Evolutionary conservation across 2,888 invertebrate species (phyloP), one percentile per base, ranked within the genome.

Genomic region (Sialis lutaria): DNA sequence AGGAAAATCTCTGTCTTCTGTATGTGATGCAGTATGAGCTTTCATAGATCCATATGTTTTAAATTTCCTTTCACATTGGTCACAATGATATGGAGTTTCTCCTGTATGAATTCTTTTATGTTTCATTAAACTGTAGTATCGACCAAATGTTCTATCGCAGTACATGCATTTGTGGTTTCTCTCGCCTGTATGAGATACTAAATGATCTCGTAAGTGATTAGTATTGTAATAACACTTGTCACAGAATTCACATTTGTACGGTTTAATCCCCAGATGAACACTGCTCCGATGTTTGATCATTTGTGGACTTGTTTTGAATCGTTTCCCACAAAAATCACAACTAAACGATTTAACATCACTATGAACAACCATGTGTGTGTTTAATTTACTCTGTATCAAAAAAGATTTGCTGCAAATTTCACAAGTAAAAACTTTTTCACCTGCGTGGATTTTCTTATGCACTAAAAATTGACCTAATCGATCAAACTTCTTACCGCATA

Each of bases 261-360:
- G 37, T 37, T 37, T 37, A 8, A 37, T 37, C 6, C 37, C 37
- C 7, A 37, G 7, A 37, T 37, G 37, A 8, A 37, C 37, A 37
- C 37, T 37, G 8, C 37, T 37, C 12, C 37, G 37, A 37, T 37
- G 37, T 37, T 37, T 37, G 6, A 37, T 6, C 37, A 37, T 37
- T 8, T 37, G 37, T 8, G n/a, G 37, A 37, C 37, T 37, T 37
- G 37, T 37, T 37, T 37, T 37, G 13, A 46, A 46, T n/a, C 33
- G 10, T 40, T 46, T 46, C 10, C 42, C 42, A 35, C 46, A 46
- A 32, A 46, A 31, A 13, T 46, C 46, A 35, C 46, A 46, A 22
- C 42, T 42, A 35, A 33, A 42, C 9, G 46, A n/a, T 46, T 42
- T 46, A 4, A 32, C 42, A 33, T 32, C 46, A 4, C 10, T 33